Base-by-base conservation (phyloP, 2,888 invertebrate genomes). In the Apodemia duryi region DNA sequence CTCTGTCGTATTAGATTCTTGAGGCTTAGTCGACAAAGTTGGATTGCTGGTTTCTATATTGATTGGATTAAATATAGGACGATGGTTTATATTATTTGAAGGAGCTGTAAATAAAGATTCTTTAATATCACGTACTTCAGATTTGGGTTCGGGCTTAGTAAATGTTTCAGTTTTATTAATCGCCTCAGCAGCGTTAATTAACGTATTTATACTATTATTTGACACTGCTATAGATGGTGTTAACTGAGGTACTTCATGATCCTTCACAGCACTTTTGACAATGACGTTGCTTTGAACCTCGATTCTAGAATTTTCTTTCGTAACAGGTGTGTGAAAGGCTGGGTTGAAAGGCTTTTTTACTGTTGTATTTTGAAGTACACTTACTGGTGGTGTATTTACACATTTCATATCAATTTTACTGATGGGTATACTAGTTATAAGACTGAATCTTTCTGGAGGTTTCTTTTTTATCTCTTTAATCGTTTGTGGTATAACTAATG, bases 361-460 rank as follows among this genome's bases (percentile, higher is more conserved):
- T 69, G 35, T 67, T 9, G 66, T 72, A 43, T 72, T 77, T 67
- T 82, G 82, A 52, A 77, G 78, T 54, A 76, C 64, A 6, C 73
- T 66, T 21, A 86, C 85, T 6, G 85, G 75, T 43, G 79, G 72
- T 54, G 75, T 81, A 54, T 73, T 82, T 1, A 91, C 88, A 70
- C 86, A 87, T 75, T 90, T 91, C 80, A 91, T 84, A 70, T 91
- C 91, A 52, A 91, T 84, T 74, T 91, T 90, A 67, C 89, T 90
- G 62, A 91, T 91, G 4, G 92, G 92, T 71, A 92, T 92, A 72
- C 91, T 91, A 0, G 92, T 91, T 82, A 88, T 92, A 21, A 92
- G 74, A 69, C 91, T 91, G 63, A 86, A 90, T 63, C 87, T 76
- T 77, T 91, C 91, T 11, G 77, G 64, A 38, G 81, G 70, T 75